Conservation (phyloP, 2,888 invertebrate species). For the Plagiodera versicolora region DNA sequence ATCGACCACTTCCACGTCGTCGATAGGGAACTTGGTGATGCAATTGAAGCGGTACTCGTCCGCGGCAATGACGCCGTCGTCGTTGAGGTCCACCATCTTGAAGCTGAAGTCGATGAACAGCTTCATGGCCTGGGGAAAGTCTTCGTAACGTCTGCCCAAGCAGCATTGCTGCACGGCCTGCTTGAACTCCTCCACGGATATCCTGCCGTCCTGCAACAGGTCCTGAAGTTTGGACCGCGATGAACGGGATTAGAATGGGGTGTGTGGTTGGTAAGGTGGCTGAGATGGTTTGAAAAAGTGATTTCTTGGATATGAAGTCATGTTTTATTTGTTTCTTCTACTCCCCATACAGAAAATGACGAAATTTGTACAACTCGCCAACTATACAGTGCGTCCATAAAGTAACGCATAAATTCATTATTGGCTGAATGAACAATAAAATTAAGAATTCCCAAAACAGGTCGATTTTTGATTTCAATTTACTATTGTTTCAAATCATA, state of each 20-base stretch:
- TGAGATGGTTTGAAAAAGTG: too few species aligned
- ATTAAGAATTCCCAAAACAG: too few species aligned
- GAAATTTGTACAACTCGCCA: too few species aligned
- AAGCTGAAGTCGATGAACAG: conserved; percentile 85
- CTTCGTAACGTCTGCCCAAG: conserved; percentile 73
- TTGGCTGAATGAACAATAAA: too few species aligned
- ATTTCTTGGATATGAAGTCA: too few species aligned
- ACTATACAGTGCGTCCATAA: too few species aligned
- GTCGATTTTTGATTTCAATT: too few species aligned
- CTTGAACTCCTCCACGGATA: conserved; percentile 81
- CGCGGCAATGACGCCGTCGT: conserved; percentile 75
- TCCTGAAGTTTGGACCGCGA: conserved; percentile 40
- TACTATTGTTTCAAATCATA: too few species aligned
- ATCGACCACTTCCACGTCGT: conserved; percentile 74
- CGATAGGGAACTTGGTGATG: conserved; percentile 77
- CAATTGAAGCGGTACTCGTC: conserved; percentile 85
- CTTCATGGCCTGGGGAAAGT: conserved; percentile 84
- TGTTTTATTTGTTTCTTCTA: too few species aligned
- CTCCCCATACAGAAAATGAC: too few species aligned
- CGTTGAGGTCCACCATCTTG: conserved; percentile 77
- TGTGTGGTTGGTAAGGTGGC: not conserved
- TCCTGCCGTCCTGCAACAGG: conserved; percentile 73
- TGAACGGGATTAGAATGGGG: not conserved
- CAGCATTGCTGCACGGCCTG: conserved; percentile 79
- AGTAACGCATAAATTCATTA: too few species aligned